These are phyloP conservation scores for Stegana nigrithorax DNA, from an alignment of 2,888 invertebrate species.

Conservation along the genomic window DNA sequence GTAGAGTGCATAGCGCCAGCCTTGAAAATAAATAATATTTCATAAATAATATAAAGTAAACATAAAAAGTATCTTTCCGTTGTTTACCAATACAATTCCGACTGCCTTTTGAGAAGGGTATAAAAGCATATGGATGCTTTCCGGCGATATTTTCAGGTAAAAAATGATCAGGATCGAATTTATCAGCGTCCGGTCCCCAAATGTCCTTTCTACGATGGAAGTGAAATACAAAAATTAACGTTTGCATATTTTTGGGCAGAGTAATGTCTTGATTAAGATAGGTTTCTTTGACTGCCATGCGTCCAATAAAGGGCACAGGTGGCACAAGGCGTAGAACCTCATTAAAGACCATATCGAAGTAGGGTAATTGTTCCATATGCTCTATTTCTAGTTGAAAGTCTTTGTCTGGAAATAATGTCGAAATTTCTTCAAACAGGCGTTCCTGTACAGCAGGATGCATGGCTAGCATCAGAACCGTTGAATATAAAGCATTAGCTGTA, in stretches of 20 bases:
- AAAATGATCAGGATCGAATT: conserved; percentile 47
- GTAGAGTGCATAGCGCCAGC: conserved; percentile 42
- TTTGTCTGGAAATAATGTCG: conserved; percentile 2
- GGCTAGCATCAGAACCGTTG: neutral
- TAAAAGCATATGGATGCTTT: conserved; percentile 45
- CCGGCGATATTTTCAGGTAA: conserved; percentile 37
- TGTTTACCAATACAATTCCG: conserved; percentile 52
- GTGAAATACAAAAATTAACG: too few relatives aligned
- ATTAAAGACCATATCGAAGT: conserved; percentile 47
- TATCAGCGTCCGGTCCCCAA: conserved; percentile 45
- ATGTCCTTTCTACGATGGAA: conserved; percentile 37
- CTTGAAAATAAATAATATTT: conserved; percentile 29
- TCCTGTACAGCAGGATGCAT: conserved; percentile 9
- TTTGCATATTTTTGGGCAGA: conserved; percentile 39
- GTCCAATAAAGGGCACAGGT: conserved; percentile 42
- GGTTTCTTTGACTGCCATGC: conserved; percentile 33
- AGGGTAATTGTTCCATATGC: conserved; percentile 32
- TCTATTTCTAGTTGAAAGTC: neutral
- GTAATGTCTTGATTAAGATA: conserved; percentile 31
- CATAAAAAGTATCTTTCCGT: too few relatives aligned
- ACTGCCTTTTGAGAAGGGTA: conserved; percentile 51
- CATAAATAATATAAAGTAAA: too few relatives aligned
- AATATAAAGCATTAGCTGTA: neutral
- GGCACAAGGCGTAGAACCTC: conserved; percentile 45
- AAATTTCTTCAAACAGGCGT: conserved; percentile 11